These are phyloP conservation scores for Adrianichthys oophorus DNA, from an alignment of 2,797 vertebrate genomes.

Conservation along the genomic window DNA sequence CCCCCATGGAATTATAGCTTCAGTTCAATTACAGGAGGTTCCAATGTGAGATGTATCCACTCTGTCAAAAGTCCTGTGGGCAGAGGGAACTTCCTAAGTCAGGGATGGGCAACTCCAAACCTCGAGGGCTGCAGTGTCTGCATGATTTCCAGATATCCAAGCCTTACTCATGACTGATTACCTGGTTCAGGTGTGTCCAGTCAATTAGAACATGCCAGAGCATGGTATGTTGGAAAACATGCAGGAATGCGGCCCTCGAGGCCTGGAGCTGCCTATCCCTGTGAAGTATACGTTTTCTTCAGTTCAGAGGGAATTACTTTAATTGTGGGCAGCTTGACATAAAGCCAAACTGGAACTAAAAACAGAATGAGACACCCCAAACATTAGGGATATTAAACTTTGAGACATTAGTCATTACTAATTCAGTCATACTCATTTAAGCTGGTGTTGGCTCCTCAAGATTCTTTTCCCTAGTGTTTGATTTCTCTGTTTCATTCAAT, in stretches of 20 bases:
- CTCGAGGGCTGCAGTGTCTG: too few relatives aligned
- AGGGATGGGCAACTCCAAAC: too few relatives aligned
- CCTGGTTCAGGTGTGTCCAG: too few relatives aligned
- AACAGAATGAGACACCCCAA: slow-evolving; percentile 25
- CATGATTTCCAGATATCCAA: too few relatives aligned
- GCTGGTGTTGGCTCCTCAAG: slow-evolving; percentile 28
- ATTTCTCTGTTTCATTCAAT: slow-evolving; percentile 32
- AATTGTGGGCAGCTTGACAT: slow-evolving; percentile 24
- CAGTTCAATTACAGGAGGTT: slow-evolving; percentile 47
- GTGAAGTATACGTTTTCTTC: slow-evolving; percentile 4
- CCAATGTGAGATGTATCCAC: slow-evolving; percentile 9
- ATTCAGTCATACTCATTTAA: slow-evolving; percentile 23
- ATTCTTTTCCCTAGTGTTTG: slow-evolving; percentile 39
- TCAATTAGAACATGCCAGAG: too few relatives aligned
- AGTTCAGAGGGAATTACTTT: slow-evolving; percentile 8
- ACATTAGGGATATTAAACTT: slow-evolving; percentile 37
- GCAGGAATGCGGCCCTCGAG: background rate
- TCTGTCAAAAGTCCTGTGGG: slow-evolving; percentile 37
- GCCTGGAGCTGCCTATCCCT: slow-evolving; percentile 2
- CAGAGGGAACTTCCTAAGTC: slow-evolving; percentile 2
- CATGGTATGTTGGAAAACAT: too few relatives aligned
- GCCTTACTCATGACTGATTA: too few relatives aligned
- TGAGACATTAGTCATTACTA: slow-evolving; percentile 28
- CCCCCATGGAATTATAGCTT: slow-evolving; percentile 40
- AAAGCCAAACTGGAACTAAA: slow-evolving; percentile 33